Conservation (phyloP, 35 echinoderm and acorn worm genomes). For the Lytechinus variegatus region DNA sequence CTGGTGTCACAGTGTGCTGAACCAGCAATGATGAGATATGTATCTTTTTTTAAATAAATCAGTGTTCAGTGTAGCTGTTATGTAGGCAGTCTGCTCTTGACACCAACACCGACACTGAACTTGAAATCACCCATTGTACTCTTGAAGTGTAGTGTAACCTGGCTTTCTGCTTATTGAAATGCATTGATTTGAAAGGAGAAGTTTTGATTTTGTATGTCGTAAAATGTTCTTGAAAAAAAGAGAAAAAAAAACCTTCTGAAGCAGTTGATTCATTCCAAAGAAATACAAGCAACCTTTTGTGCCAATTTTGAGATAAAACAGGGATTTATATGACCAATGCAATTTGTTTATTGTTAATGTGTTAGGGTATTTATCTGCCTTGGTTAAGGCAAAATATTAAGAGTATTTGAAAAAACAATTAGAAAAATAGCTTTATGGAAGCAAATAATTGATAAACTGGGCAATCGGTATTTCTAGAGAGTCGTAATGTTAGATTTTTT, state of each 20-base stretch:
- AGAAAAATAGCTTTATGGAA: neutral
- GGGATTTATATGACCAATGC: conserved; percentile 23
- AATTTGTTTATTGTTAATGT: neutral
- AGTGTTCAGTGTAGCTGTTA: too few species aligned
- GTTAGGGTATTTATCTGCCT: neutral
- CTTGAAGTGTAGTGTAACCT: neutral
- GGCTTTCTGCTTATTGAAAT: neutral
- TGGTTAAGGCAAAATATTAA: neutral
- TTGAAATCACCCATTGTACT: too few species aligned
- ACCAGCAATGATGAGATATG: too few species aligned
- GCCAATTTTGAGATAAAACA: conserved; percentile 28
- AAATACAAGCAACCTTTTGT: conserved; percentile 7
- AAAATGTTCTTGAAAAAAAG: neutral
- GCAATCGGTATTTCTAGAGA: neutral
- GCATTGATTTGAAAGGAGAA: neutral
- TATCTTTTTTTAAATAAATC: too few species aligned
- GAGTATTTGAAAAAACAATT: neutral
- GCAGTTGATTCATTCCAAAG: conserved; percentile 36
- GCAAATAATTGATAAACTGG: neutral
- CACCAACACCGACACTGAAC: too few species aligned
- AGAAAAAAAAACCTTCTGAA: neutral
- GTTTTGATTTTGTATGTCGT: neutral
- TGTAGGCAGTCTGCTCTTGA: too few species aligned
- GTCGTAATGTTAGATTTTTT: neutral
- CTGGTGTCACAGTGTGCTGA: too few species aligned